Percentiles rank a stretch among this genome's conserved stretches.
Conservation (phyloP, 2,888 invertebrate species). For the Dolichomitus sp. region DNA sequence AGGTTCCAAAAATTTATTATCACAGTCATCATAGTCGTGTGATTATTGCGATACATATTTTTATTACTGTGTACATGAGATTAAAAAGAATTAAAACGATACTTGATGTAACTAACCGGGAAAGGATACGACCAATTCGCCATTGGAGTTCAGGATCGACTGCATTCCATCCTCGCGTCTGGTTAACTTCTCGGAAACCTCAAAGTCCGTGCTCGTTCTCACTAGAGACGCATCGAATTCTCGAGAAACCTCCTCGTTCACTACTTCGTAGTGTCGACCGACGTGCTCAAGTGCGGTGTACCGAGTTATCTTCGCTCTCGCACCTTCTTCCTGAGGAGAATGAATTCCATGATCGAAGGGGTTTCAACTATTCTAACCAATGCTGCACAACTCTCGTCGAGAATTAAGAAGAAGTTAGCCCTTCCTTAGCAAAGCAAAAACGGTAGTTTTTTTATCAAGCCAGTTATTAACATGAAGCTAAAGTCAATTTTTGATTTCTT, state of each 20-base stretch:
- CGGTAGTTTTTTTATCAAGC: not conserved
- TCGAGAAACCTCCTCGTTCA: constrained; percentile 75
- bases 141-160: constrained; percentile 77
- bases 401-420: not conserved
- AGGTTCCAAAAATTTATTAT: too few species aligned
- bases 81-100: not conserved
- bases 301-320: constrained; percentile 70
- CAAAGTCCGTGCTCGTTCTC: constrained; percentile 79
- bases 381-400: not conserved
- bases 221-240: constrained; percentile 80
- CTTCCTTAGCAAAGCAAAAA: not conserved
- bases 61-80: not conserved
- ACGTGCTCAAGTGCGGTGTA: constrained; percentile 78
- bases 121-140: constrained; percentile 78
- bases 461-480: not conserved
- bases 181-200: constrained; percentile 79
- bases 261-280: constrained; percentile 78
- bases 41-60: not conserved
- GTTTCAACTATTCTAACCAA: constrained; percentile 37
- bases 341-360: constrained; percentile 51
- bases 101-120: constrained; percentile 74
- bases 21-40: too few species aligned
- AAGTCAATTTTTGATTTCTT: not conserved
- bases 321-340: constrained; percentile 62
- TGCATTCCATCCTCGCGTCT: constrained; percentile 81